phyloP scores from a whole-genome alignment of 2,797 vertebrate genomes.

The Sebastes diaconus region DNA sequence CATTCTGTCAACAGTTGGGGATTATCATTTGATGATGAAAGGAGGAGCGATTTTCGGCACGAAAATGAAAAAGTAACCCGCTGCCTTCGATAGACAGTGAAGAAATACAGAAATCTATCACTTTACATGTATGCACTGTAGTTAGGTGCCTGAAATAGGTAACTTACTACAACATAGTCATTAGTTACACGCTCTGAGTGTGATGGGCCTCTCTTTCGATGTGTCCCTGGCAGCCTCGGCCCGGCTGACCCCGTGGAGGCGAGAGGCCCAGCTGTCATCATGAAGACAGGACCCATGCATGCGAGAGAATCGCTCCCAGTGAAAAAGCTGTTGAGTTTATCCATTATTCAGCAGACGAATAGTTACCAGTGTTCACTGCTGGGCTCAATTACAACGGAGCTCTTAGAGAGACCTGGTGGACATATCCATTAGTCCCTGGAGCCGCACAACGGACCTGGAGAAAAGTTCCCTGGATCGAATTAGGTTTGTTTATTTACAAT shows the following conservation, averaged over 20 bases:
- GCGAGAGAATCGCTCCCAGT: slow-evolving; percentile 48
- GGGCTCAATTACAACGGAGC: slow-evolving; percentile 55
- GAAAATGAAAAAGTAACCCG: neutral
- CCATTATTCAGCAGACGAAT: slow-evolving; percentile 67
- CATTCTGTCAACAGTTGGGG: neutral
- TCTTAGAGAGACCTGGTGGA: slow-evolving; percentile 21
- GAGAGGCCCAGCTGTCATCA: slow-evolving; percentile 59
- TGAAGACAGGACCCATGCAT: slow-evolving; percentile 51
- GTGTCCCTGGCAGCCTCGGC: slow-evolving; percentile 4
- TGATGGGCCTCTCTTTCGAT: neutral
- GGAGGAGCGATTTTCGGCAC: neutral
- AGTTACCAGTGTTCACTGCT: slow-evolving; percentile 58
- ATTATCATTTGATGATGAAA: slow-evolving; percentile 15
- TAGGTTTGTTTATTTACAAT: slow-evolving; percentile 13
- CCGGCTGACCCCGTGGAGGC: slow-evolving; percentile 20
- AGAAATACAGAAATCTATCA: neutral
- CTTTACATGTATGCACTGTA: neutral
- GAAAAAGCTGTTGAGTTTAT: slow-evolving; percentile 60
- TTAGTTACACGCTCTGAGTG: neutral
- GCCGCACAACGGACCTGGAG: slow-evolving; percentile 14
- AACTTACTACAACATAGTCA: neutral
- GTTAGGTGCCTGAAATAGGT: neutral
- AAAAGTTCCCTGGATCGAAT: slow-evolving; percentile 2
- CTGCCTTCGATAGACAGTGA: neutral
- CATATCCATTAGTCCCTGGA: slow-evolving; percentile 19